A percentile compares a stretch with the other conserved stretches of the same genome.
These are phyloP conservation scores for Orthosia incerta DNA, from an alignment of 2,888 invertebrate genomes.

Conservation along the genomic window DNA sequence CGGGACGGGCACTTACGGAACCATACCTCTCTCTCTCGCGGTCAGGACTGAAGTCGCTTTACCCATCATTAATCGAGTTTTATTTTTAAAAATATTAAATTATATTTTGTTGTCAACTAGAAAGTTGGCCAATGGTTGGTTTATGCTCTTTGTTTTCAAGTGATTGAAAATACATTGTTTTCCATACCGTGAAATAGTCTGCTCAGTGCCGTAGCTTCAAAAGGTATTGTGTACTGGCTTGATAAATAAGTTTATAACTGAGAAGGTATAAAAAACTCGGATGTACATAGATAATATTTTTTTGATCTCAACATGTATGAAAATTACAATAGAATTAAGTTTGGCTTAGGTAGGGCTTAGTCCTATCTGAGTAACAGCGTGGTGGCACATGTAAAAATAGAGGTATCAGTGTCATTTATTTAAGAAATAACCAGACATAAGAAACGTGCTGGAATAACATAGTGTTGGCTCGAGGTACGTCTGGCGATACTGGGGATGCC, in stretches of 20 bases:
- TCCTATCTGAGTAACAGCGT: neutral
- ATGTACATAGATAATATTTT: slow-evolving; percentile 15
- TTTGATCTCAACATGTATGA: slow-evolving; percentile 43
- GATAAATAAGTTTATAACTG: neutral
- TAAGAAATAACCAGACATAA: slow-evolving; percentile 9
- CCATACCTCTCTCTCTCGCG: no score
- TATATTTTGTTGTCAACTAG: neutral
- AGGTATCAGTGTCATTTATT: slow-evolving; percentile 22
- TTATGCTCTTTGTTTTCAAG: neutral
- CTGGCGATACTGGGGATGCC: neutral
- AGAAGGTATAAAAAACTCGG: neutral
- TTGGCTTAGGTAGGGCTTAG: neutral
- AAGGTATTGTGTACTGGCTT: neutral
- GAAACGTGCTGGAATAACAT: neutral
- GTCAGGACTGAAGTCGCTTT: no score
- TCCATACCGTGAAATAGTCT: neutral
- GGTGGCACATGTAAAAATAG: slow-evolving; percentile 8
- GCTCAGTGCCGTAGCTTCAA: neutral
- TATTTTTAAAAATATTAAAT: no score
- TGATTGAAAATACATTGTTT: neutral
- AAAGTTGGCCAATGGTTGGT: neutral
- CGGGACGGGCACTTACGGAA: no score
- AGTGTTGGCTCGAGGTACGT: neutral
- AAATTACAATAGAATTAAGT: slow-evolving; percentile 19
- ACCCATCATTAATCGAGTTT: no score